These are phyloP conservation scores for Myotis pilosus DNA, from an alignment of 2,797 vertebrate genomes.

Conservation along the genomic window DNA sequence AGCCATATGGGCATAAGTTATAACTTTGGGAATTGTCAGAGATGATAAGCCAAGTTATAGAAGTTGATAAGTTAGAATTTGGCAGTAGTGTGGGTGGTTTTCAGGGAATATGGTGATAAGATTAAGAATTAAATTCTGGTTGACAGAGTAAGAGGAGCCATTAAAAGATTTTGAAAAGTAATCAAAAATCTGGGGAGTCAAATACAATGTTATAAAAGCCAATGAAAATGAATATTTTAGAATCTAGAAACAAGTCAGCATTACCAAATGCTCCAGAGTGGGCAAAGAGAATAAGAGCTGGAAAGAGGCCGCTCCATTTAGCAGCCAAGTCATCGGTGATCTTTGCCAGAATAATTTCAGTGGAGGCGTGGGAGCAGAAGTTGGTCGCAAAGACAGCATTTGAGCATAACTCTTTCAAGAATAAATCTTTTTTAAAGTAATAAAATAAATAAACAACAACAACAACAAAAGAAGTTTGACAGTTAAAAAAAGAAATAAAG, in stretches of 20 bases:
- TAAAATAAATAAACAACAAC: no score
- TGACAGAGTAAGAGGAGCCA: background rate
- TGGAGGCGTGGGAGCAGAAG: background rate
- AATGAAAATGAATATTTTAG: background rate
- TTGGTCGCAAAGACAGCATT: background rate
- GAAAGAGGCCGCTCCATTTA: background rate
- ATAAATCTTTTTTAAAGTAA: no score
- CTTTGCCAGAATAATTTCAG: background rate
- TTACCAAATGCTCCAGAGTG: background rate
- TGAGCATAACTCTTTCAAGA: background rate
- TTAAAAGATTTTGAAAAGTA: constrained; percentile 3
- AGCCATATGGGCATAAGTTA: background rate
- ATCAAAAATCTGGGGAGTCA: background rate
- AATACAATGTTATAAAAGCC: background rate
- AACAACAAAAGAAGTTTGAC: background rate
- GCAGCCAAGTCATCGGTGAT: background rate
- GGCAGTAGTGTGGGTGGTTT: background rate
- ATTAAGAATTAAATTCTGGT: constrained; percentile 12
- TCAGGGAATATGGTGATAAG: background rate
- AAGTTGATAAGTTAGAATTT: background rate
- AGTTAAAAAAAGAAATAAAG: background rate
- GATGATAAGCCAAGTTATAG: background rate
- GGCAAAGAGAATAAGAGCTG: background rate
- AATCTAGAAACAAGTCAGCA: background rate
- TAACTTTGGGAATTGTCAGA: background rate